These are phyloP conservation scores for Bugula neritina DNA, from an alignment of 2,888 invertebrate genomes.

Conservation along the genomic window DNA sequence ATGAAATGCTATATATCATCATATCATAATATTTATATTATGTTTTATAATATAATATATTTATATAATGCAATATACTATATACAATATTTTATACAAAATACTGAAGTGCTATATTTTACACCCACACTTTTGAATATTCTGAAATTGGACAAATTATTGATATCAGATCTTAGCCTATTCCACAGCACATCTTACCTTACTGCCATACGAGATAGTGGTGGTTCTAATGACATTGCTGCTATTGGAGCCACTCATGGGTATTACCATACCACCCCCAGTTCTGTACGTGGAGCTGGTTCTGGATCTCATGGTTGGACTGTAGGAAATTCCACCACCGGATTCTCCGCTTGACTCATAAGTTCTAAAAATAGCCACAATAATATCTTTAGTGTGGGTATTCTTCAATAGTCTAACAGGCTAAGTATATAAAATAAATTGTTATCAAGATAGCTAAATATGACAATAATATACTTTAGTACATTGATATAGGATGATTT, in stretches of 20 bases:
- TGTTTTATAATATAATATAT: no score
- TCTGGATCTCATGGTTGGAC: slow-evolving; percentile 5
- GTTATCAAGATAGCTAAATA: not conserved
- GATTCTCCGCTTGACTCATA: not conserved
- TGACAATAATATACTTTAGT: no score
- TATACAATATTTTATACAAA: no score
- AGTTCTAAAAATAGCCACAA: not conserved
- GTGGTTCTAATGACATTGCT: slow-evolving; percentile 26
- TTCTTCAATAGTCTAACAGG: not conserved
- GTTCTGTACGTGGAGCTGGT: not conserved
- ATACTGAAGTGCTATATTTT: no score
- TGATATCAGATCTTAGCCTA: no score
- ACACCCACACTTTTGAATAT: no score
- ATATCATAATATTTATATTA: no score
- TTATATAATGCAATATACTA: no score
- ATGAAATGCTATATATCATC: no score
- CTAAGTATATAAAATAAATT: not conserved
- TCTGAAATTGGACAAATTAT: no score
- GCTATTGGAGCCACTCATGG: not conserved
- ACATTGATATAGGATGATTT: not conserved
- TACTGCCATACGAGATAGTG: slow-evolving; percentile 17
- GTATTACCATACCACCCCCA: not conserved
- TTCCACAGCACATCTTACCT: no score
- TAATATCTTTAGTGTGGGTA: not conserved
- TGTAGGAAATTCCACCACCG: slow-evolving; percentile 23